Percentiles rank a stretch among this genome's conserved stretches.
Conservation (phyloP, 1,140 invertebrate species). For the Fopius arisanus region DNA sequence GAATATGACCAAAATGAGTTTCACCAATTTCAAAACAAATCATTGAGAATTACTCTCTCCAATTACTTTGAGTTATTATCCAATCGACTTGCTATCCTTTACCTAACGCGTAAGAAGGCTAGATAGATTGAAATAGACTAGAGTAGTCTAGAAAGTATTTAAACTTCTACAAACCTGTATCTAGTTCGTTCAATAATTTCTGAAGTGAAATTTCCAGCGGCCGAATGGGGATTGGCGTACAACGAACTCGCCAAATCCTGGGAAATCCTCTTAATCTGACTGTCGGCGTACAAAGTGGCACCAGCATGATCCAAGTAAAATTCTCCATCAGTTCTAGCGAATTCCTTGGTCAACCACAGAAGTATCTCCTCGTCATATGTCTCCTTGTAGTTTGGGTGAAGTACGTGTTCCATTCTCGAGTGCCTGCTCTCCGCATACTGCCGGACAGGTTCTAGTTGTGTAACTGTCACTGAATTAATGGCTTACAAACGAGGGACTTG, state of each 20-base stretch:
- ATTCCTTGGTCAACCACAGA: constrained; percentile 42
- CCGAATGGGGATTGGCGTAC: constrained; percentile 89
- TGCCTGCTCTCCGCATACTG: not conserved
- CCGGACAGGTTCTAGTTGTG: not conserved
- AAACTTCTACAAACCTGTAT: constrained; percentile 69
- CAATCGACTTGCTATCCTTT: too few relatives aligned
- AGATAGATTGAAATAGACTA: too few relatives aligned
- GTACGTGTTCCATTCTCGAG: constrained; percentile 41
- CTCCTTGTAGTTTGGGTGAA: constrained; percentile 30
- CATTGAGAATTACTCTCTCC: too few relatives aligned
- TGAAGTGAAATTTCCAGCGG: constrained; percentile 76
- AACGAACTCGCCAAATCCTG: constrained; percentile 74
- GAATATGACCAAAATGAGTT: too few relatives aligned
- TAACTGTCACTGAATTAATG: not conserved
- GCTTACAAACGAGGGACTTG: not conserved
- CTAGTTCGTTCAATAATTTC: constrained; percentile 84
- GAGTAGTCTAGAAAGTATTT: too few relatives aligned
- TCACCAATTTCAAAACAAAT: too few relatives aligned
- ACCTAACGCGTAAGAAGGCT: too few relatives aligned
- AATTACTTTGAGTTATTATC: too few relatives aligned
- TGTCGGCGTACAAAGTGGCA: constrained; percentile 81
- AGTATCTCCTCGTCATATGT: constrained; percentile 43
- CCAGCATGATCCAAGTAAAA: constrained; percentile 91
- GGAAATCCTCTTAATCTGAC: constrained; percentile 74
- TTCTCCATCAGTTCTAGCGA: constrained; percentile 45